phyloP scores from a whole-genome alignment of 2,888 invertebrate species.

The Drosophila phalerata region DNA sequence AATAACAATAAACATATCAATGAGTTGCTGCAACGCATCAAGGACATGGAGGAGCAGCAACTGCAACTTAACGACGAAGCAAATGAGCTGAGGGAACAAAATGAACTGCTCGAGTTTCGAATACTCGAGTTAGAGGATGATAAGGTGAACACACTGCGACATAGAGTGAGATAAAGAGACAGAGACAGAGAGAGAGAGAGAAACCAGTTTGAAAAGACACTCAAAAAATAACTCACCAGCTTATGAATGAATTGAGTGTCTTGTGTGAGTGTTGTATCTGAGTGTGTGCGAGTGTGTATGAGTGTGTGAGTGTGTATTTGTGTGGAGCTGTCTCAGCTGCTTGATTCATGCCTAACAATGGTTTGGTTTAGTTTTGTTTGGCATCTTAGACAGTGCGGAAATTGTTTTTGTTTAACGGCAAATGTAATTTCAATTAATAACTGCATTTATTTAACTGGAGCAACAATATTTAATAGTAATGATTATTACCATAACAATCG shows the following conservation, averaged over 20 bases:
- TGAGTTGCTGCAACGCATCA: conserved; percentile 84
- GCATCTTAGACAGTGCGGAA: conserved; percentile 70
- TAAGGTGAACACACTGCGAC: conserved; percentile 79
- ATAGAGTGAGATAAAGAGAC: neutral
- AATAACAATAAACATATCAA: conserved; percentile 81
- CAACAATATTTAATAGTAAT: conserved; percentile 47
- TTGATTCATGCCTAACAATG: conserved; percentile 52
- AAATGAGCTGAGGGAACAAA: conserved; percentile 91
- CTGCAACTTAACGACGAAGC: conserved; percentile 89
- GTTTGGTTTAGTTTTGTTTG: conserved; percentile 69
- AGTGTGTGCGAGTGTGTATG: conserved; percentile 11
- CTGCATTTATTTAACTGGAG: conserved; percentile 61
- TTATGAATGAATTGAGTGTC: conserved; percentile 77
- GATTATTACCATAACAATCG: conserved; percentile 29
- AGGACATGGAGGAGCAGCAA: conserved; percentile 86
- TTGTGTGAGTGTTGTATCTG: conserved; percentile 2
- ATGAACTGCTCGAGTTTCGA: conserved; percentile 92
- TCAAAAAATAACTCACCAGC: conserved; percentile 36
- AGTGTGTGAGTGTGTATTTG: conserved; percentile 11
- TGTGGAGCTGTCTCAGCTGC: conserved; percentile 47
- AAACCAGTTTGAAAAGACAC: conserved; percentile 42
- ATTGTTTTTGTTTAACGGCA: conserved; percentile 72
- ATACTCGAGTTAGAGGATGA: conserved; percentile 91
- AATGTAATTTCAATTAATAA: conserved; percentile 53
- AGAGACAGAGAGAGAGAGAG: neutral